phyloP scores from a whole-genome alignment of 2,797 vertebrate species.

The Ficedula albicollis region DNA sequence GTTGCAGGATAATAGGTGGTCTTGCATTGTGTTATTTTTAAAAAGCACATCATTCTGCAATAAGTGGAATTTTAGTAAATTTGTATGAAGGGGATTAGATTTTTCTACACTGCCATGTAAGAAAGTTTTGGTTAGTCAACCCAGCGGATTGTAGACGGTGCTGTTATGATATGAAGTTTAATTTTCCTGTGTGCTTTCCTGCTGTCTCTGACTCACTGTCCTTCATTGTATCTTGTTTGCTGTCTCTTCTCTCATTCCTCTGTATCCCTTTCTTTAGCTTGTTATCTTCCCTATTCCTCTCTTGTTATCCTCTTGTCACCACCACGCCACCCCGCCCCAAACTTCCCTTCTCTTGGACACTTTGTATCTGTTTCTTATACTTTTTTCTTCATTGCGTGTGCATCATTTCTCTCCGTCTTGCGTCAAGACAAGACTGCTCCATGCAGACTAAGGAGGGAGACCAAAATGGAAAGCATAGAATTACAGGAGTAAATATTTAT shows the following conservation, averaged over 20 bases:
- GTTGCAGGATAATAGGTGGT: background rate
- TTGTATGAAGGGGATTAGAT: background rate
- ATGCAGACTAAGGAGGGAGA: background rate
- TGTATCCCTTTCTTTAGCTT: background rate
- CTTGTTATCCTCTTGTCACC: background rate
- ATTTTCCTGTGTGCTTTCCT: background rate
- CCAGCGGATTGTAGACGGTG: background rate
- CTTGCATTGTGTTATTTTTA: background rate
- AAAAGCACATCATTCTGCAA: background rate
- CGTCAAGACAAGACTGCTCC: background rate
- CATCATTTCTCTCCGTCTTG: background rate
- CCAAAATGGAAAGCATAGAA: background rate
- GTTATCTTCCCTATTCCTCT: background rate
- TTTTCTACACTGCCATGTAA: background rate
- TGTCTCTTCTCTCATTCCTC: background rate
- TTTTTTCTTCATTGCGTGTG: background rate
- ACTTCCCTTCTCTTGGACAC: background rate
- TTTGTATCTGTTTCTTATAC: background rate
- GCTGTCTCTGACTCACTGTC: background rate
- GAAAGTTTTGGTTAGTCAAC: background rate
- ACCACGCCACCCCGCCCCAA: fast-evolving
- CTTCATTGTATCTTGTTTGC: background rate
- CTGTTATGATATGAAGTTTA: background rate
- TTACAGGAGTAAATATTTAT: background rate
- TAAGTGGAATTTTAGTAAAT: background rate